These are phyloP conservation scores for Pipistrellus pygmaeus DNA, from an alignment of 2,797 vertebrate genomes.

Conservation along the genomic window DNA sequence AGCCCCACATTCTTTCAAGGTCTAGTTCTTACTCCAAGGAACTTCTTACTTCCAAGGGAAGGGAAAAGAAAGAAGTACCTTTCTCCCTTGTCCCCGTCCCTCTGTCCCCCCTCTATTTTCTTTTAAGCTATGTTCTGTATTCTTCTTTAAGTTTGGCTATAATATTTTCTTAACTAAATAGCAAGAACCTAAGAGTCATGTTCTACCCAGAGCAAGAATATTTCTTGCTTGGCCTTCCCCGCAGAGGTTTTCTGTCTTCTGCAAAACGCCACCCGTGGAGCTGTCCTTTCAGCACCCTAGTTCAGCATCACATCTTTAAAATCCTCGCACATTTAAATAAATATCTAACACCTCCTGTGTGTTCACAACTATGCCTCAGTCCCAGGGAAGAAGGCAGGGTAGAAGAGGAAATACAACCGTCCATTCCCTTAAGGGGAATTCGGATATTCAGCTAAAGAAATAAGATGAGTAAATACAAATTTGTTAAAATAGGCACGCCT, in stretches of 20 bases:
- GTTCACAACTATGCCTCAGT: neutral
- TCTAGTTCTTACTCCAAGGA: neutral
- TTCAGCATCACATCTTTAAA: neutral
- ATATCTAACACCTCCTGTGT: conserved; percentile 43
- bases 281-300: conserved; percentile 81
- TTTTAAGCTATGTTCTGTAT: conserved; percentile 9
- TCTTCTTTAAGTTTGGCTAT: conserved; percentile 2
- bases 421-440: conserved; percentile 36
- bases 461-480: conserved; percentile 4
- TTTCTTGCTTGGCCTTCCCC: neutral
- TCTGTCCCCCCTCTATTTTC: neutral
- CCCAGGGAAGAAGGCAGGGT: neutral
- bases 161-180: conserved; percentile 44
- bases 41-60: neutral
- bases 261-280: conserved; percentile 58
- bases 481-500: neutral
- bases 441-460: conserved; percentile 41
- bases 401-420: conserved; percentile 12
- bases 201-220: neutral
- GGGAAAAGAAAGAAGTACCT: neutral
- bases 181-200: neutral
- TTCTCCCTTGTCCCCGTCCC: too few species aligned
- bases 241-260: neutral
- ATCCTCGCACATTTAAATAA: neutral
- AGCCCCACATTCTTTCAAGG: neutral